Conservation (phyloP, 1,140 invertebrate genomes). For the Drosophila triauraria region DNA sequence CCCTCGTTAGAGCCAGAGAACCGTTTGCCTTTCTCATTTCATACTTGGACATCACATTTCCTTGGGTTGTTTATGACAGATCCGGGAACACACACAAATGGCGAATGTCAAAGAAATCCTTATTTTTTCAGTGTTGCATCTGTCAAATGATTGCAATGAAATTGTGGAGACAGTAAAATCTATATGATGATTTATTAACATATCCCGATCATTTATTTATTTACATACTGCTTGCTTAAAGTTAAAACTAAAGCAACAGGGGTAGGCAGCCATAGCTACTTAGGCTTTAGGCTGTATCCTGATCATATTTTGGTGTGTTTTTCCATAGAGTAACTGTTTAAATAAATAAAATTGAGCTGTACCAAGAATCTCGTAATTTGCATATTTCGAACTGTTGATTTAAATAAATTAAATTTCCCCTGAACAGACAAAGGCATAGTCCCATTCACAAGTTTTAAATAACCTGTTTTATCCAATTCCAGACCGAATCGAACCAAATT, state of each 20-base stretch:
- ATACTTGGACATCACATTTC: conserved; percentile 17
- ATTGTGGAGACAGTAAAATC: background rate
- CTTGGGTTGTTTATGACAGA: conserved; percentile 33
- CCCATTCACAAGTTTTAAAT: conserved; percentile 1
- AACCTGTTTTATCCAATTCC: background rate
- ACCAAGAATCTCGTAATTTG: too few species aligned
- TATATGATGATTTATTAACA: background rate
- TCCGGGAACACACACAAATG: conserved; percentile 23
- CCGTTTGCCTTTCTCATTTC: conserved; percentile 42
- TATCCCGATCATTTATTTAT: background rate
- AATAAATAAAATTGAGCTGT: too few species aligned
- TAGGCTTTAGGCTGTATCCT: too few species aligned
- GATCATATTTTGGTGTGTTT: background rate
- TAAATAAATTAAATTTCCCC: background rate
- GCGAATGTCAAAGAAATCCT: conserved; percentile 21
- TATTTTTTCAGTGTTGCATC: conserved; percentile 11
- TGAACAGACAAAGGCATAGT: background rate
- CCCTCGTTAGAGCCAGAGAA: conserved; percentile 14
- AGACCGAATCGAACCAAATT: conserved; percentile 1
- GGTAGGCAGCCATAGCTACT: too few species aligned
- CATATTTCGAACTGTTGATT: too few species aligned
- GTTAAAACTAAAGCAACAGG: too few species aligned
- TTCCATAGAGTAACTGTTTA: background rate
- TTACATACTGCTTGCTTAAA: too few species aligned
- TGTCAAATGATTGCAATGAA: background rate